Evolutionary conservation across 2,888 invertebrate species (phyloP).

Genomic region (Heliothis peltigera): DNA sequence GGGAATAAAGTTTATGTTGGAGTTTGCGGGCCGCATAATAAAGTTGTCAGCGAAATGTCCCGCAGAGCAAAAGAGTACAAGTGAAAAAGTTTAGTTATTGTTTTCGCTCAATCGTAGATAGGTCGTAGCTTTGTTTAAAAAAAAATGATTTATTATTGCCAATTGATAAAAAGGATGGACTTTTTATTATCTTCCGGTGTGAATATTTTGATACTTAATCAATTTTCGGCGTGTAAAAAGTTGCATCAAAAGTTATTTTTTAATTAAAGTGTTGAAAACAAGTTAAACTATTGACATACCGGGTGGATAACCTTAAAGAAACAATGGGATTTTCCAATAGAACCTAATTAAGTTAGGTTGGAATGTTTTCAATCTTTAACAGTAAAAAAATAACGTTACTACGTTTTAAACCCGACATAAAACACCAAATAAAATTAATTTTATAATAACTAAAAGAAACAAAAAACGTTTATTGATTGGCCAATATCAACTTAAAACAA

Average conservation of each 20-base stretch:
- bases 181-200: conserved; percentile 69
- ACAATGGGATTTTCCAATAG: not conserved
- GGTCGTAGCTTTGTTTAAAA: conserved; percentile 66
- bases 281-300: not conserved
- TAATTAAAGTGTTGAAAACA: not conserved
- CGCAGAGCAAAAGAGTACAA: conserved; percentile 71
- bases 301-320: not conserved
- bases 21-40: not conserved
- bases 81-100: conserved; percentile 64
- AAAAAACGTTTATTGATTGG: conserved; percentile 52
- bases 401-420: too few species aligned
- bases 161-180: conserved; percentile 52
- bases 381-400: too few species aligned
- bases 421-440: not conserved
- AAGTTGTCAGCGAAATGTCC: conserved; percentile 41
- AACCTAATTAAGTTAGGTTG: too few species aligned
- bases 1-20: not conserved
- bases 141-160: conserved; percentile 72
- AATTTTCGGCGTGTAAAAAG: not conserved
- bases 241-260: not conserved
- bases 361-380: too few species aligned
- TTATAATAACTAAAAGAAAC: too few species aligned
- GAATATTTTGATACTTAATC: conserved; percentile 33
- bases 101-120: conserved; percentile 72
- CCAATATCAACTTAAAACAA: conserved; percentile 62